A percentile compares a stretch with the other conserved stretches of the same genome.
These are phyloP conservation scores for Dioctria rufipes DNA, from an alignment of 2,888 invertebrate genomes.

Conservation along the genomic window DNA sequence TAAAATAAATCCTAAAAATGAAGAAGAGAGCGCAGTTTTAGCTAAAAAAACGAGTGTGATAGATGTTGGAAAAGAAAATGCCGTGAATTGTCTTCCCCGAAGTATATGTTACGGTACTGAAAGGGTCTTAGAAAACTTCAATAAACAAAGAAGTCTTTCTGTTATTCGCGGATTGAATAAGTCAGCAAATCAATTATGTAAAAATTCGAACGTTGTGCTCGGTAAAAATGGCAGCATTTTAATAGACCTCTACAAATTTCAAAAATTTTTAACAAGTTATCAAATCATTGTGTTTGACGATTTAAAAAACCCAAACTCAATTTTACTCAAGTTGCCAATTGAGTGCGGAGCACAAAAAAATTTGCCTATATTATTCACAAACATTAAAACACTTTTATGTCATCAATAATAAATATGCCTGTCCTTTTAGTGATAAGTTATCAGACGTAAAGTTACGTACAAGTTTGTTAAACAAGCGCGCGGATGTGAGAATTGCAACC, in stretches of 20 bases:
- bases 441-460: slow-evolving; percentile 12
- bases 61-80: slow-evolving; percentile 41
- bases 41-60: slow-evolving; percentile 26
- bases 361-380: neutral
- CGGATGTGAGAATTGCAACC: neutral
- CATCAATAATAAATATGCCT: no score
- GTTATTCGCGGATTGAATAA: neutral
- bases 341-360: slow-evolving; percentile 1
- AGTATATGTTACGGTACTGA: slow-evolving; percentile 45
- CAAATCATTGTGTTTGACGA: neutral
- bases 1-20: slow-evolving; percentile 16
- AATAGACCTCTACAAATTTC: slow-evolving; percentile 43
- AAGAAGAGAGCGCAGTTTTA: slow-evolving; percentile 21
- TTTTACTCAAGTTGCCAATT: slow-evolving; percentile 34
- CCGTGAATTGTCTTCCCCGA: slow-evolving; percentile 31
- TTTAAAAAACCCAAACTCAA: slow-evolving; percentile 26
- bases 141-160: neutral
- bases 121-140: slow-evolving; percentile 32
- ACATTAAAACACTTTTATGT: neutral
- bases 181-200: slow-evolving; percentile 5
- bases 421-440: neutral
- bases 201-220: slow-evolving; percentile 26
- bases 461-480: slow-evolving; percentile 5
- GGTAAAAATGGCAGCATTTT: slow-evolving; percentile 33
- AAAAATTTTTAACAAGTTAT: slow-evolving; percentile 42